Evolutionary conservation across 2,113 vertebrate species (phyloP).

Genomic region (Acanthisitta chloris): DNA sequence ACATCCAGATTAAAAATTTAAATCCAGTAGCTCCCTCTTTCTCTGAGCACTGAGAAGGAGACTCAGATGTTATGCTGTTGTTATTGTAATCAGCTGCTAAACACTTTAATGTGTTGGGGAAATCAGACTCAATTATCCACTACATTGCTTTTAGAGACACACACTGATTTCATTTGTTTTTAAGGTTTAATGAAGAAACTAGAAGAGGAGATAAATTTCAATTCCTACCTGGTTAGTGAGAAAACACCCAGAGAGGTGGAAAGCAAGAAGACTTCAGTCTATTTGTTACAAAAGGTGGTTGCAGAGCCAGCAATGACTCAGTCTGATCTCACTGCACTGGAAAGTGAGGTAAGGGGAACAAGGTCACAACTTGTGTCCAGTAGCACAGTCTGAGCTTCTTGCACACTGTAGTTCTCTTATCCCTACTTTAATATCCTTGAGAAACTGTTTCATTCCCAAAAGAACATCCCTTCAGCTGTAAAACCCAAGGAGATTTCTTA

Average conservation of each 20-base stretch:
- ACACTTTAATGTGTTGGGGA: background rate
- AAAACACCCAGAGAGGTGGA: slow-evolving; percentile 92
- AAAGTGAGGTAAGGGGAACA: slow-evolving; percentile 80
- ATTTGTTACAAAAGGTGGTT: slow-evolving; percentile 88
- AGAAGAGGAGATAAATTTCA: slow-evolving; percentile 95
- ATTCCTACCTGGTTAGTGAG: slow-evolving; percentile 90
- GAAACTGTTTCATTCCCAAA: background rate
- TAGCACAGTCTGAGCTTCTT: background rate
- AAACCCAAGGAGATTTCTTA: background rate
- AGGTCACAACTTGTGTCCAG: background rate
- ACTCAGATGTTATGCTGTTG: background rate
- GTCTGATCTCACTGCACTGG: slow-evolving; percentile 84
- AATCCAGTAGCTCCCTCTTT: background rate
- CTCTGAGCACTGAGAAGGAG: background rate
- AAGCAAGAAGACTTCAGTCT: slow-evolving; percentile 78
- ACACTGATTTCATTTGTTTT: slow-evolving; percentile 39
- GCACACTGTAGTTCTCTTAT: background rate
- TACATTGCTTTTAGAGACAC: slow-evolving; percentile 6
- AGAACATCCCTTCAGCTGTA: background rate
- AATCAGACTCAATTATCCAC: slow-evolving; percentile 11
- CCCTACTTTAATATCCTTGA: background rate
- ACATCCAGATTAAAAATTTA: background rate
- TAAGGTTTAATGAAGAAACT: slow-evolving; percentile 92
- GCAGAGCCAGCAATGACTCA: slow-evolving; percentile 91
- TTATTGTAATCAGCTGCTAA: slow-evolving; percentile 21